Percentiles rank a stretch among this genome's conserved stretches.
Conservation (phyloP, 2,797 vertebrate genomes). For the Gobio occitaniae region DNA sequence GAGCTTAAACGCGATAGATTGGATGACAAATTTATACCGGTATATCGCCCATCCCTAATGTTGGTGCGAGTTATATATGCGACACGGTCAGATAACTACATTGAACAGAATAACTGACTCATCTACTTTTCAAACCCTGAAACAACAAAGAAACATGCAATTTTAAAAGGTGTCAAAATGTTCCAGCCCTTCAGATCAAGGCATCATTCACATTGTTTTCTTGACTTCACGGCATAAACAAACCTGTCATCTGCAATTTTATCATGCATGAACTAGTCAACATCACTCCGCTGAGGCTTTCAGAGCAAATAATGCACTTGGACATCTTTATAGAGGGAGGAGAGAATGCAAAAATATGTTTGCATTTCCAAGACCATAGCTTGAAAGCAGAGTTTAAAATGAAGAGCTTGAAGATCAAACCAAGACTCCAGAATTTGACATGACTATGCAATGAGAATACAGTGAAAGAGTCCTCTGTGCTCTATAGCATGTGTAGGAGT, state of each 20-base stretch:
- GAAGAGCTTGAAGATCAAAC: conserved; percentile 8
- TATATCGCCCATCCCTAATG: background rate
- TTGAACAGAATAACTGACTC: conserved; percentile 11
- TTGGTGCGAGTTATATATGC: background rate
- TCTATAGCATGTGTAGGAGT: conserved; percentile 9
- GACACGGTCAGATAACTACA: background rate
- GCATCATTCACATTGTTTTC: conserved; percentile 25
- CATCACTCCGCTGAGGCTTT: conserved; percentile 24
- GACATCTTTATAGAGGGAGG: conserved; percentile 26
- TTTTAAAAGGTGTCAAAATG: background rate
- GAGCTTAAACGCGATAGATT: background rate
- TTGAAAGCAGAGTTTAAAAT: conserved; percentile 14
- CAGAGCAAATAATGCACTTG: background rate
- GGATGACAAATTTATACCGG: background rate
- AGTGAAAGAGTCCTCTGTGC: conserved; percentile 33
- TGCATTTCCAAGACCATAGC: conserved; percentile 10
- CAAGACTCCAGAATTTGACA: background rate
- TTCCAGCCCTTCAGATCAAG: conserved; percentile 19
- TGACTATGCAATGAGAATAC: conserved; percentile 13
- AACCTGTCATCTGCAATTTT: conserved; percentile 44
- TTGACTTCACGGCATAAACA: conserved; percentile 28
- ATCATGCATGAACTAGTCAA: conserved; percentile 36
- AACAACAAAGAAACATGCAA: background rate
- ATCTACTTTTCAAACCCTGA: conserved; percentile 2
- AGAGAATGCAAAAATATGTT: conserved; percentile 14